These are phyloP conservation scores for Pardalotus punctatus DNA, from an alignment of 2,113 vertebrate genomes.

Conservation along the genomic window DNA sequence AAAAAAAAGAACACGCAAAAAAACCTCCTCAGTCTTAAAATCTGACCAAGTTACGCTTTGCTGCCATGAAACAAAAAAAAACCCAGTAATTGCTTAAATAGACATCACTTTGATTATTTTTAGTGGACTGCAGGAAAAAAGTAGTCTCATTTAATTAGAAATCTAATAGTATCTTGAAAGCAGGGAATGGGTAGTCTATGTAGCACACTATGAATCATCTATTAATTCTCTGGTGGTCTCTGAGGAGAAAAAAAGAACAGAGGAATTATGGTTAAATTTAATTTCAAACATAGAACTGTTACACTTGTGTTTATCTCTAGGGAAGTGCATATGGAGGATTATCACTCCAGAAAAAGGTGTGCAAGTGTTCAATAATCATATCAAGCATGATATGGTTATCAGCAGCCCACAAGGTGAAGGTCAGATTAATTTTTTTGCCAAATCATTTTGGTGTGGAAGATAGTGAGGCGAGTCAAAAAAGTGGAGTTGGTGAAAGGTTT, in stretches of 20 bases:
- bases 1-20: background rate
- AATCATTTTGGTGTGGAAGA: background rate
- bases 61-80: background rate
- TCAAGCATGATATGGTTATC: too few relatives aligned
- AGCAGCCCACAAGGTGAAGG: background rate
- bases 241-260: background rate
- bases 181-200: background rate
- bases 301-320: background rate
- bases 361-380: background rate
- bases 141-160: background rate
- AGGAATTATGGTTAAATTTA: background rate
- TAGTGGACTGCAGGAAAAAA: background rate
- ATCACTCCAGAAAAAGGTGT: background rate
- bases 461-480: background rate
- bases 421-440: background rate
- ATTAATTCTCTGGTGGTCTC: background rate
- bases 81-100: background rate
- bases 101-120: background rate
- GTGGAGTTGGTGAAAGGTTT: background rate
- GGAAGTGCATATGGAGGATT: background rate
- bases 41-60: background rate
- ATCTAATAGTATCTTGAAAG: background rate
- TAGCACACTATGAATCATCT: background rate
- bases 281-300: background rate
- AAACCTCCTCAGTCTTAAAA: background rate